Evolutionary conservation across 2,797 vertebrate genomes (phyloP).

Genomic region (Rhincodon typus): DNA sequence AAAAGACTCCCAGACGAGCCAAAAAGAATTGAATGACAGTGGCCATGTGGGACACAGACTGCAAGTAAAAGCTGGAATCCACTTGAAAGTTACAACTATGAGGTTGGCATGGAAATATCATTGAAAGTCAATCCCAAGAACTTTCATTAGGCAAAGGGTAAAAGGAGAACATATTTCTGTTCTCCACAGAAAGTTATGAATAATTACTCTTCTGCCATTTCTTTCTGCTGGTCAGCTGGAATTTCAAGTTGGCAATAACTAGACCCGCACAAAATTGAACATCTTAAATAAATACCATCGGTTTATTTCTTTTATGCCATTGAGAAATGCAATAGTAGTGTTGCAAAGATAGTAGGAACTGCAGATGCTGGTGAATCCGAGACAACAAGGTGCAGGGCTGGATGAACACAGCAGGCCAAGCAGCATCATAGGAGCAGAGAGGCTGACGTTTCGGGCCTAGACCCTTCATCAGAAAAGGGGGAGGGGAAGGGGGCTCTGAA

Average conservation of each 20-base stretch:
- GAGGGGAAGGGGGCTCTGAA: too few species aligned
- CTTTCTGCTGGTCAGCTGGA: background rate
- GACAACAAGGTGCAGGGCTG: too few species aligned
- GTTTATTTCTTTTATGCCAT: background rate
- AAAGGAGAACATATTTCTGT: background rate
- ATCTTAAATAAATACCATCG: background rate
- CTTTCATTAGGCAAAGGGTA: slow-evolving; percentile 13
- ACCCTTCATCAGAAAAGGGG: too few species aligned
- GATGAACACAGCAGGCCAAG: too few species aligned
- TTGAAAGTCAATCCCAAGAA: slow-evolving; percentile 40
- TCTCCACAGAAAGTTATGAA: background rate
- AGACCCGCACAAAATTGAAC: background rate
- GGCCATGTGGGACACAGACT: slow-evolving; percentile 42
- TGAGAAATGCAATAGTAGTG: background rate
- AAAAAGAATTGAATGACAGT: slow-evolving; percentile 48
- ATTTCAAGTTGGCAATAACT: background rate
- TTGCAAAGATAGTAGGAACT: too few species aligned
- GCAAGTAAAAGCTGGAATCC: slow-evolving; percentile 39
- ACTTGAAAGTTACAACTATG: slow-evolving; percentile 41
- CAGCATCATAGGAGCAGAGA: too few species aligned
- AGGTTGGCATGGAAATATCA: slow-evolving; percentile 46
- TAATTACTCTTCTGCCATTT: background rate
- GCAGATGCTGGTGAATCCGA: too few species aligned
- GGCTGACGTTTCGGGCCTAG: too few species aligned
- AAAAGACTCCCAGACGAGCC: slow-evolving; percentile 49